A percentile compares a stretch with the other conserved stretches of the same genome.
Evolutionary conservation across 2,888 invertebrate species (phyloP).

Genomic region (Thecophora atra): DNA sequence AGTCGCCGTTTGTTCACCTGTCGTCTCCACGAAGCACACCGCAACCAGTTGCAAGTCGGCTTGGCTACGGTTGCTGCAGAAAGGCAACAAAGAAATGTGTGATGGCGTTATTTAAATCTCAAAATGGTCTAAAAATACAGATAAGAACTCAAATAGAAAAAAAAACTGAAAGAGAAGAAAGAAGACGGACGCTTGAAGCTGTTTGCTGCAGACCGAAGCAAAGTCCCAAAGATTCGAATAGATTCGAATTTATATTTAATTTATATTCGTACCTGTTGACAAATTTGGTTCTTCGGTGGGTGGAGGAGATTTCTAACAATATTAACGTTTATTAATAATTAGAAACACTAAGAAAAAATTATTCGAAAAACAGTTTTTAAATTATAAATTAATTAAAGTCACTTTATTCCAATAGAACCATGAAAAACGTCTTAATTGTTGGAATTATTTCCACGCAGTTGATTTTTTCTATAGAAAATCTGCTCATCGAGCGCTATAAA

Average conservation of each 20-base stretch:
- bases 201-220: neutral
- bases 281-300: slow-evolving; percentile 59
- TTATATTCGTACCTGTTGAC: slow-evolving; percentile 54
- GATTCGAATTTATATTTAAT: neutral
- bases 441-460: neutral
- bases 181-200: too few species aligned
- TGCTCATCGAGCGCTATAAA: neutral
- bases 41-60: too few species aligned
- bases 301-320: slow-evolving; percentile 51
- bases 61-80: too few species aligned
- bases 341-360: neutral
- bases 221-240: neutral
- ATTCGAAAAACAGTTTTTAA: too few species aligned
- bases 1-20: too few species aligned
- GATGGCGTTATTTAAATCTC: slow-evolving; percentile 1
- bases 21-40: too few species aligned
- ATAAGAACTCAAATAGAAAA: slow-evolving; percentile 18
- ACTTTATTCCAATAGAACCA: too few species aligned
- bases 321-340: neutral
- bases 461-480: too few species aligned
- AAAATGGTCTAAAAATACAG: neutral
- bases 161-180: too few species aligned
- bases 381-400: too few species aligned
- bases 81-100: neutral
- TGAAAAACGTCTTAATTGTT: too few species aligned